Percentiles rank a stretch among this genome's conserved stretches.
These are phyloP conservation scores for Malurus leucopterus DNA, from an alignment of 2,797 vertebrate genomes.

Conservation along the genomic window DNA sequence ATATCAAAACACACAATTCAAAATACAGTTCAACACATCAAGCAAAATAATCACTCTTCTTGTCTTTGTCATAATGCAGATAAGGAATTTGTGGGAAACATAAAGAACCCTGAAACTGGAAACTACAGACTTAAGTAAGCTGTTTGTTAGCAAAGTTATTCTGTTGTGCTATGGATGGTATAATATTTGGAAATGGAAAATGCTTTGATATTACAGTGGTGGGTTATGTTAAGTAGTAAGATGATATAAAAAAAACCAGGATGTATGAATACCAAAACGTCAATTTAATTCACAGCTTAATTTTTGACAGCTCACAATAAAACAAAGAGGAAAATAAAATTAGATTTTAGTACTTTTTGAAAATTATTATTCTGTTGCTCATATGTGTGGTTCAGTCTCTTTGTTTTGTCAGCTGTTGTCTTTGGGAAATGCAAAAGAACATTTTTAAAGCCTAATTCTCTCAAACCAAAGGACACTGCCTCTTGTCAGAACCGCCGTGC, in stretches of 20 bases:
- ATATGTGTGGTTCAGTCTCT: neutral
- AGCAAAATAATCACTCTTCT: neutral
- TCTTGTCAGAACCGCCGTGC: neutral
- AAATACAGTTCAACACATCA: neutral
- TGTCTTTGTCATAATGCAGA: neutral
- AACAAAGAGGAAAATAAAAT: neutral
- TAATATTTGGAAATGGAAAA: neutral
- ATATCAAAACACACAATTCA: neutral
- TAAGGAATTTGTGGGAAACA: rapidly evolving
- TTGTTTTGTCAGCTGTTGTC: neutral
- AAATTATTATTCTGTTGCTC: neutral
- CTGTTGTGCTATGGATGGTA: neutral
- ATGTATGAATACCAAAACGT: neutral
- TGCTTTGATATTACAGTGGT: neutral
- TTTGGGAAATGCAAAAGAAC: neutral
- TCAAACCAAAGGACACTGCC: neutral
- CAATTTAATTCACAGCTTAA: neutral
- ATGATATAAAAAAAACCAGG: neutral
- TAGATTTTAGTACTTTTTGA: neutral
- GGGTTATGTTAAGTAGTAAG: neutral
- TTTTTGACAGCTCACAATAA: neutral
- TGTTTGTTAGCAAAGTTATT: neutral
- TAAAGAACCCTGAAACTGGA: neutral
- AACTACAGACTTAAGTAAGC: neutral
- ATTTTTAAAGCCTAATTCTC: neutral